phyloP scores from a whole-genome alignment of 2,888 invertebrate genomes.

The Orchestes rusci region DNA sequence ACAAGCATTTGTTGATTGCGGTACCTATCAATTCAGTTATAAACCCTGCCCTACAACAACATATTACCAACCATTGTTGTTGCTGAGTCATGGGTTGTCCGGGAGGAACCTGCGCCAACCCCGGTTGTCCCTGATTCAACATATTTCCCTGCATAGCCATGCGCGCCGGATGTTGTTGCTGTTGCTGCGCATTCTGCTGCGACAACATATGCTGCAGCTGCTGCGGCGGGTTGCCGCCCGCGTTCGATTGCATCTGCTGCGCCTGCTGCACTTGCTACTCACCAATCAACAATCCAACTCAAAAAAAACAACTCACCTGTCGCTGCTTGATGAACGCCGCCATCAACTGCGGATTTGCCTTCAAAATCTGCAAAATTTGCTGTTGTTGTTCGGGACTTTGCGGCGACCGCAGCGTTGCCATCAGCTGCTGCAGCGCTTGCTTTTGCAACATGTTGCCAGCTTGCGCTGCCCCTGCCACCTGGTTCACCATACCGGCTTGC shows the following conservation, averaged over 20 bases:
- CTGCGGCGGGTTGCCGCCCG: slow-evolving; percentile 38
- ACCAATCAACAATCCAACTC: not conserved
- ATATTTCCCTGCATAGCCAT: slow-evolving; percentile 49
- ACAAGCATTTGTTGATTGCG: not conserved
- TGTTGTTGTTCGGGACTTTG: slow-evolving; percentile 88
- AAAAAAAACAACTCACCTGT: slow-evolving; percentile 46
- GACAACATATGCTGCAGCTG: slow-evolving; percentile 50
- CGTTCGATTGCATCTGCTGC: slow-evolving; percentile 37
- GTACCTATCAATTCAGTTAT: not conserved
- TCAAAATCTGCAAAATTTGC: slow-evolving; percentile 81
- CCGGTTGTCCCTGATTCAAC: slow-evolving; percentile 36
- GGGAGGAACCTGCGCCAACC: slow-evolving; percentile 33
- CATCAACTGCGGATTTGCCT: slow-evolving; percentile 92
- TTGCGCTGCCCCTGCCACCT: slow-evolving; percentile 24
- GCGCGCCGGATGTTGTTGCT: slow-evolving; percentile 41
- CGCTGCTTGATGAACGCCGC: slow-evolving; percentile 89
- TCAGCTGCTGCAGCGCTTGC: slow-evolving; percentile 74
- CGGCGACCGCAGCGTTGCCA: slow-evolving; percentile 85
- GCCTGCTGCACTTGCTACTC: slow-evolving; percentile 35
- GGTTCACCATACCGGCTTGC: slow-evolving; percentile 14
- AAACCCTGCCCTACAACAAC: too few species aligned
- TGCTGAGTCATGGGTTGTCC: slow-evolving; percentile 33
- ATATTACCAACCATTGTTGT: slow-evolving; percentile 40
- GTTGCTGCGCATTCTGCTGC: slow-evolving; percentile 43
- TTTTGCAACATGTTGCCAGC: slow-evolving; percentile 41